Evolutionary conservation across 2,888 invertebrate species (phyloP).

Genomic region (Latrodectus elegans): DNA sequence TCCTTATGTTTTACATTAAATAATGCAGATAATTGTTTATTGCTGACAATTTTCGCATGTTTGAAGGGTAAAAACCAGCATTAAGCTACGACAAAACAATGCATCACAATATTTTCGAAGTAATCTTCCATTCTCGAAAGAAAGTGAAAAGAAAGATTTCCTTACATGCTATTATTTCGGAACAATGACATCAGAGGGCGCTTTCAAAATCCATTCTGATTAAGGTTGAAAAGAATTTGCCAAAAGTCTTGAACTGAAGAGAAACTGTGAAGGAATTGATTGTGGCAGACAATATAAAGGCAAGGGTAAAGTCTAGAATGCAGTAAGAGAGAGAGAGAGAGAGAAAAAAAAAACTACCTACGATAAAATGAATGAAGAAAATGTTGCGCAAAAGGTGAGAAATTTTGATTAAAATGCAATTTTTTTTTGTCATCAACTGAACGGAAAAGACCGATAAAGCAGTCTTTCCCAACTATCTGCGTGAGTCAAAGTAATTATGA

Average conservation of each 20-base stretch:
- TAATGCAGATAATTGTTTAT: too few species aligned
- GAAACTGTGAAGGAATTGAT: slow-evolving; percentile 41
- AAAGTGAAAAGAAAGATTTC: neutral
- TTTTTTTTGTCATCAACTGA: slow-evolving; percentile 19
- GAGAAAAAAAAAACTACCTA: neutral
- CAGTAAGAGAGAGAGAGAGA: slow-evolving; percentile 12
- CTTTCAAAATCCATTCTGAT: slow-evolving; percentile 23
- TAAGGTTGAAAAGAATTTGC: slow-evolving; percentile 32
- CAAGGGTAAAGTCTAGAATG: slow-evolving; percentile 21
- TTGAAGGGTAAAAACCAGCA: too few species aligned
- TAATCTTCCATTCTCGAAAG: neutral
- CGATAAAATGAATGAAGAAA: slow-evolving; percentile 11
- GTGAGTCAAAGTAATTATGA: slow-evolving; percentile 47
- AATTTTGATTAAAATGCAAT: slow-evolving; percentile 52
- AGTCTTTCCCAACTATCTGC: slow-evolving; percentile 6
- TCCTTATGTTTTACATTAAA: too few species aligned
- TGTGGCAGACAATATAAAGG: slow-evolving; percentile 34
- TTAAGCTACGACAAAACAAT: neutral
- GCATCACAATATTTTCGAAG: neutral
- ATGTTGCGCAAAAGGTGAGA: slow-evolving; percentile 41
- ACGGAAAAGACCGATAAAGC: slow-evolving; percentile 20
- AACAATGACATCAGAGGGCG: slow-evolving; percentile 7
- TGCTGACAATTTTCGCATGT: too few species aligned
- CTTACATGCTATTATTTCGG: neutral
- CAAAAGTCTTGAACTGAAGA: slow-evolving; percentile 16